A percentile compares a stretch with the other conserved stretches of the same genome.
These are phyloP conservation scores for Urosaurus nigricauda DNA, from an alignment of 2,797 vertebrate species.

Conservation along the genomic window DNA sequence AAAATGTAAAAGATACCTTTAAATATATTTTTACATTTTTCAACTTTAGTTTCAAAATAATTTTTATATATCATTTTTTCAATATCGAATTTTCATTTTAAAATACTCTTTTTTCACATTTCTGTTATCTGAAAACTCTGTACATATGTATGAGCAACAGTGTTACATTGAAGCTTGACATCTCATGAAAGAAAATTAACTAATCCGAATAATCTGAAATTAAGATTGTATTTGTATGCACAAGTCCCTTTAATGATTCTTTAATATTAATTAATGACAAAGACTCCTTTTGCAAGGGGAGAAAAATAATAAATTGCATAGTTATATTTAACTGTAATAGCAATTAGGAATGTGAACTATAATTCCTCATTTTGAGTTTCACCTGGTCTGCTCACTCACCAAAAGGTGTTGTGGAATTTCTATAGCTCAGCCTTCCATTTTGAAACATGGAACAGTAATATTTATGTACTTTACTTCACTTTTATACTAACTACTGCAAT, in stretches of 20 bases:
- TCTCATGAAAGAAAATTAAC: conserved; percentile 16
- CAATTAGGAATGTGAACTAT: not conserved
- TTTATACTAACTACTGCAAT: not conserved
- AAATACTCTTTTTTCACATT: not conserved
- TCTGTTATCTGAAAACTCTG: not conserved
- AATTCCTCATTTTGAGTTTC: not conserved
- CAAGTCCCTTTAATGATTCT: not conserved
- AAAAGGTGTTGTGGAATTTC: no score
- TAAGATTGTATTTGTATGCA: not conserved
- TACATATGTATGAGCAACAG: not conserved
- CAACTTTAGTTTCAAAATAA: no score
- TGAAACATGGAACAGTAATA: not conserved
- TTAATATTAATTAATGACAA: not conserved
- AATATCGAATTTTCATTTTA: no score
- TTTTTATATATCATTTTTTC: no score
- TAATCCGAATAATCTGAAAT: not conserved
- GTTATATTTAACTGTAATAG: not conserved
- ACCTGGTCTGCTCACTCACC: not conserved
- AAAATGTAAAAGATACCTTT: not conserved
- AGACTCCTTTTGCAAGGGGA: not conserved
- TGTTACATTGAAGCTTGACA: not conserved
- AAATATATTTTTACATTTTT: not conserved
- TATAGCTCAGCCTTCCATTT: not conserved
- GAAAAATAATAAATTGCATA: not conserved
- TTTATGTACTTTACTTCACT: no score